These are phyloP conservation scores for Erpobdella octoculata DNA, from an alignment of 2,888 invertebrate genomes.

Conservation along the genomic window DNA sequence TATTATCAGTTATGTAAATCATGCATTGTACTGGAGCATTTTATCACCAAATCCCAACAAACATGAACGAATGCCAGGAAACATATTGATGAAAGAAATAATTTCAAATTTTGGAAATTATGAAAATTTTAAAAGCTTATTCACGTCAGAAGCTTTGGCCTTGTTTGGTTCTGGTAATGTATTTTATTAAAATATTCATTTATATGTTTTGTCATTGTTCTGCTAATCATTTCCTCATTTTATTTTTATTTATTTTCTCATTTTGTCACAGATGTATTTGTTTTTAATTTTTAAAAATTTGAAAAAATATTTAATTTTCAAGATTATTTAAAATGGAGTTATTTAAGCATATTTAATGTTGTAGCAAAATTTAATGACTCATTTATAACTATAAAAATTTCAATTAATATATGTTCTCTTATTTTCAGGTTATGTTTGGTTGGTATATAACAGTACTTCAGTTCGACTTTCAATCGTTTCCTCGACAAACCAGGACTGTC, in stretches of 20 bases:
- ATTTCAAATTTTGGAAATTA: slow-evolving; percentile 40
- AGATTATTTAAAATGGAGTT: neutral
- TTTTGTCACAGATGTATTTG: neutral
- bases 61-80: slow-evolving; percentile 38
- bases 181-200: neutral
- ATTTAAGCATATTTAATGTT: neutral
- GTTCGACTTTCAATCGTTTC: slow-evolving; percentile 38
- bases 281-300: neutral
- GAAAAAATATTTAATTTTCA: neutral
- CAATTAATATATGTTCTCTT: neutral
- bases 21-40: slow-evolving; percentile 44
- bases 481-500: slow-evolving; percentile 45
- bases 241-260: neutral
- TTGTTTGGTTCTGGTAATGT: slow-evolving; percentile 45
- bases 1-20: slow-evolving; percentile 43
- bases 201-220: neutral
- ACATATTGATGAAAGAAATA: slow-evolving; percentile 39
- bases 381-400: neutral
- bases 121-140: slow-evolving; percentile 39
- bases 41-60: slow-evolving; percentile 43
- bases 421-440: slow-evolving; percentile 45
- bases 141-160: slow-evolving; percentile 40
- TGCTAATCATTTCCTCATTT: neutral
- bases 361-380: neutral
- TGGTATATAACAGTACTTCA: slow-evolving; percentile 36